Evolutionary conservation across 1,140 invertebrate species (phyloP).

Genomic region (Apis dorsata): DNA sequence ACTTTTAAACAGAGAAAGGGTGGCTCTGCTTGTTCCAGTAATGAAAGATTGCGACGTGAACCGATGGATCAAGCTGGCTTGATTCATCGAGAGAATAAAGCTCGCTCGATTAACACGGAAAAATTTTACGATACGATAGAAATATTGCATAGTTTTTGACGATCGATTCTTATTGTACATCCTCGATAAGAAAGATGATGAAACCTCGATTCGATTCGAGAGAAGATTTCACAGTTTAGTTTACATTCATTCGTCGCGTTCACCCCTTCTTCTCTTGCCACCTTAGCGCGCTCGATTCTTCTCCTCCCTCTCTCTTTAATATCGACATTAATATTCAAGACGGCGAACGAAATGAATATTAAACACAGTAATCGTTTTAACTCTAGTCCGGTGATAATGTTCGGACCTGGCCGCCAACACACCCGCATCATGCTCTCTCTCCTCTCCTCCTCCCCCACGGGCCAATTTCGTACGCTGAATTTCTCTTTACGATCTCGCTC

Average conservation of each 20-base stretch:
- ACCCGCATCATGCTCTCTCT: slow-evolving; percentile 13
- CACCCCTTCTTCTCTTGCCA: slow-evolving; percentile 7
- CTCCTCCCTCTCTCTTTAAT: slow-evolving; percentile 34
- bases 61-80: slow-evolving; percentile 26
- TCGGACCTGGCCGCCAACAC: slow-evolving; percentile 31
- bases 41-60: slow-evolving; percentile 55
- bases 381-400: slow-evolving; percentile 64
- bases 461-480: slow-evolving; percentile 1
- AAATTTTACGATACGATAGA: background rate
- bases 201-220: background rate
- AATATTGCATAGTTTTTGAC: background rate
- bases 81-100: slow-evolving; percentile 46
- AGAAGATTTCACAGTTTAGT: slow-evolving; percentile 1
- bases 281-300: slow-evolving; percentile 5
- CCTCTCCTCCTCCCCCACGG: no score
- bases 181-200: background rate
- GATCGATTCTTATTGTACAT: background rate
- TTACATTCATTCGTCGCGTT: slow-evolving; percentile 23
- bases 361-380: slow-evolving; percentile 76
- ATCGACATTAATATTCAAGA: slow-evolving; percentile 74
- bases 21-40: slow-evolving; percentile 45
- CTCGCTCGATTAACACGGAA: slow-evolving; percentile 21
- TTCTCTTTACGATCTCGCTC: slow-evolving; percentile 9
- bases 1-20: slow-evolving; percentile 54
- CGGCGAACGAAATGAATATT: slow-evolving; percentile 76